Evolutionary conservation across 2,113 vertebrate genomes (phyloP), one percentile per base, ranked within the genome.

Genomic region (Grantiella picta): DNA sequence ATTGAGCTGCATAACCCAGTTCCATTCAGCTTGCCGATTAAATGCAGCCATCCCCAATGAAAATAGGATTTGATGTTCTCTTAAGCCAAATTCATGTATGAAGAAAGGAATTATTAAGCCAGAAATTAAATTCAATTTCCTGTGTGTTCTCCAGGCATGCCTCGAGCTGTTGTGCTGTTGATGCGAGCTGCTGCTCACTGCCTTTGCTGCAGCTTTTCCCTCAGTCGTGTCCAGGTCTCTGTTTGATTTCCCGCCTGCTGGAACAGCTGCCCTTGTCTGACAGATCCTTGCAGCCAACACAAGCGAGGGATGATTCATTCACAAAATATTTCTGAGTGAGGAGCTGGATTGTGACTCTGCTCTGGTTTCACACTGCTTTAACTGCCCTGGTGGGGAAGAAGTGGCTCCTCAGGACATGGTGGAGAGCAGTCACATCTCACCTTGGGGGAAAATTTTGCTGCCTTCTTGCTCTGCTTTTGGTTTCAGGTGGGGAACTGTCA

Each of bases 41-140:
- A 60, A 16, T 57, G 72, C 68, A 54, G 36, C 90, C 42, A 21
- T 80, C 71, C 45, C 76, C 71, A 90, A 9, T 56, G 85, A 93
- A 96, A 94, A 90, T 49, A 53, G 76, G 68, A 93, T 94, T 90
- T 86, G 75, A 56, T 94, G 71, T 93, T 91, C 90, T 93, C 71
- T 92, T 75, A 60, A 92, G 76, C 38, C 80, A 86, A 92, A 94
- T 50, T 92, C 68, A 68, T 57, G 52, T 86, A 59, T 82, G 81
- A 92, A 95, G 85, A 86, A 95, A 91, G 80, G 85, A 93, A 78
- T 90, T 94, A 80, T 73, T 88, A 93, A 93, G 47, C 68, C 82
- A 94, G 92, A 89, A 94, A 83, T 95, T 81, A 83, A 96, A 93
- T 90, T 93, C 60, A 47, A 49, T 68, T 90, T 78, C 12, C 27